Conservation (phyloP, 2,113 vertebrate genomes). For the Coturnix japonica region DNA sequence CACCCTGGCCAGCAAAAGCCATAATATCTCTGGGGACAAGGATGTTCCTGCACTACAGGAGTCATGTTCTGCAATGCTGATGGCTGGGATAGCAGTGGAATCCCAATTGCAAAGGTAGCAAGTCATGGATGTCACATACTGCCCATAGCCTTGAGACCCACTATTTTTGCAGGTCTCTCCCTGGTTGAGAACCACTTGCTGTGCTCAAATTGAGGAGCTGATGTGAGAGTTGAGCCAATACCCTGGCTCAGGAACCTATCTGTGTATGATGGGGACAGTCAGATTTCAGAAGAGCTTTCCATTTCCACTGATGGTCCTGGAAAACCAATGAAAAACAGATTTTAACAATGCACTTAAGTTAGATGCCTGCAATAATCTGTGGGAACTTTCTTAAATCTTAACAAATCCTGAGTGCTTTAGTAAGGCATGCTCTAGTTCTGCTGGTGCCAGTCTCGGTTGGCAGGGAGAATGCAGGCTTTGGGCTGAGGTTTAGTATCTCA, state of each 20-base stretch:
- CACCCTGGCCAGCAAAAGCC: rapidly evolving
- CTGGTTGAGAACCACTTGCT: background rate
- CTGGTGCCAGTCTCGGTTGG: background rate
- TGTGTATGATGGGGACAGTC: background rate
- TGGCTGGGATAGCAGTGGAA: background rate
- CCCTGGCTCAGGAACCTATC: background rate
- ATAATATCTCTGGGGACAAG: background rate
- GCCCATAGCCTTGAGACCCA: background rate
- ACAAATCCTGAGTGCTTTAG: background rate
- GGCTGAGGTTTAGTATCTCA: background rate
- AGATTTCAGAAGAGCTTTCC: background rate
- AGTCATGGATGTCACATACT: background rate
- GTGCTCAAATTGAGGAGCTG: background rate
- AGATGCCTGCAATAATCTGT: background rate
- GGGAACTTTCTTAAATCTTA: background rate
- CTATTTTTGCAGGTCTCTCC: background rate
- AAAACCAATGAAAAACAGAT: background rate
- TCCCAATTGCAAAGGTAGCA: background rate
- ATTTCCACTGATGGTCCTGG: background rate
- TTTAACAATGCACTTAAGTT: background rate
- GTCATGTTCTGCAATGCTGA: background rate
- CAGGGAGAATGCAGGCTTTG: background rate
- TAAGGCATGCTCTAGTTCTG: background rate
- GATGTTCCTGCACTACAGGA: background rate
- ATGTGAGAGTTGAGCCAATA: rapidly evolving